Evolutionary conservation across 1,140 invertebrate species (phyloP), one percentile per base, ranked within the genome.

Genomic region (Lineus longissimus): DNA sequence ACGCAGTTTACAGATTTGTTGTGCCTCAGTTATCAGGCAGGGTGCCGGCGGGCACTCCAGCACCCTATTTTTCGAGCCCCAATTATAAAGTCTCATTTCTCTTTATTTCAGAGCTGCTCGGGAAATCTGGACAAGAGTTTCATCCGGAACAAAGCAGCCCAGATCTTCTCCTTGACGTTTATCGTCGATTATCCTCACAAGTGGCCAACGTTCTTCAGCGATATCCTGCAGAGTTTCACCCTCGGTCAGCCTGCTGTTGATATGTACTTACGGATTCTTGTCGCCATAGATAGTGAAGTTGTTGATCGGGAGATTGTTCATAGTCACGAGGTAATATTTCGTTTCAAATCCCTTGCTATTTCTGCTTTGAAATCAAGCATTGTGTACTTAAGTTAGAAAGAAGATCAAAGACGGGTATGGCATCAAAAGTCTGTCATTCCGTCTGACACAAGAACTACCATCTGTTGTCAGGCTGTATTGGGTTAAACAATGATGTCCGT

Each of bases 201-300:
- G 33, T 87, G 86, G 86, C 81, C 82, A 11, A 73, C 72, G 0
- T 87, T 86, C 74, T 86, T 87, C 67, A 70, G 72, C 19, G 85
- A 86, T 70, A 64, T 86, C 15, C 73, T 86, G 17, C 62, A 70
- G 9, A 77, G 78, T 4, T 68, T 84, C 23, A 66, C 63, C 13
- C 65, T 70, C 9, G 85, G 82, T 9, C 70, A 72, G 27, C 62
- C 73, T 22, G 81, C 82, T 33, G 81, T 84, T 19, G 83, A 85
- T 64, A 74, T 86, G 56, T 87, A 85, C 67, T 74, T 87, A 2
- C 71, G 84, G 33, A 78, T 86, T 25, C 71, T 87, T 17, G 67
- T 81, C 23, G 82, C 84, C 29, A 85, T 87, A 56, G 84, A 87
- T 72, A 72, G 71, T 54, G 82, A 84, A 73, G 83, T 86, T 30